phyloP scores from a whole-genome alignment of 2,888 invertebrate species.

The Cephonodes hylas region DNA sequence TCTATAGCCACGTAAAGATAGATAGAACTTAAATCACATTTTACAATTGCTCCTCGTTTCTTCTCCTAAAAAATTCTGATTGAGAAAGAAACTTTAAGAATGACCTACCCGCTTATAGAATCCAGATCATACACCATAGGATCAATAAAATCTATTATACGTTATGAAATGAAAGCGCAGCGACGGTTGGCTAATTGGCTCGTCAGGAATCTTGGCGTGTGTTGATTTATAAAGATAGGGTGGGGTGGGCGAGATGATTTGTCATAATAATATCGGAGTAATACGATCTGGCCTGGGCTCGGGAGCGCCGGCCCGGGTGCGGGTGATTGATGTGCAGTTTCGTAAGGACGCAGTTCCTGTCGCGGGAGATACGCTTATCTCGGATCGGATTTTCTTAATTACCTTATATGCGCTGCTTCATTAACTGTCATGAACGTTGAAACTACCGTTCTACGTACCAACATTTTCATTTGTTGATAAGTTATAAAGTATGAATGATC shows the following conservation, averaged over 20 bases:
- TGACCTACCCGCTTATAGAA: too few relatives aligned
- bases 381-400: slow-evolving; percentile 1
- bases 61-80: too few relatives aligned
- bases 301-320: background rate
- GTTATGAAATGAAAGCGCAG: background rate
- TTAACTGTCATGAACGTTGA: too few relatives aligned
- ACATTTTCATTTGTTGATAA: too few relatives aligned
- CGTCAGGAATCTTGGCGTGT: background rate
- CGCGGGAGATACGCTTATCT: background rate
- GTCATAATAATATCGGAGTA: slow-evolving; percentile 8
- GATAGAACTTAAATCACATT: too few relatives aligned
- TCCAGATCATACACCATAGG: too few relatives aligned
- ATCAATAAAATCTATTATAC: too few relatives aligned
- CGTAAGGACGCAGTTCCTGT: slow-evolving; percentile 10
- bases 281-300: background rate
- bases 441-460: too few relatives aligned
- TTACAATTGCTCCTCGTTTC: too few relatives aligned
- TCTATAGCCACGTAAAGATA: too few relatives aligned
- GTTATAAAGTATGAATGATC: too few relatives aligned
- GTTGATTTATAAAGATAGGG: slow-evolving; percentile 6
- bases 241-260: slow-evolving; percentile 2
- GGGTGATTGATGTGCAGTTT: slow-evolving; percentile 6
- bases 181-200: background rate
- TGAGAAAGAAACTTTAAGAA: too few relatives aligned
- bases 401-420: background rate